phyloP scores from a whole-genome alignment of 2,113 vertebrate genomes.

The Porphyrio hochstetteri region DNA sequence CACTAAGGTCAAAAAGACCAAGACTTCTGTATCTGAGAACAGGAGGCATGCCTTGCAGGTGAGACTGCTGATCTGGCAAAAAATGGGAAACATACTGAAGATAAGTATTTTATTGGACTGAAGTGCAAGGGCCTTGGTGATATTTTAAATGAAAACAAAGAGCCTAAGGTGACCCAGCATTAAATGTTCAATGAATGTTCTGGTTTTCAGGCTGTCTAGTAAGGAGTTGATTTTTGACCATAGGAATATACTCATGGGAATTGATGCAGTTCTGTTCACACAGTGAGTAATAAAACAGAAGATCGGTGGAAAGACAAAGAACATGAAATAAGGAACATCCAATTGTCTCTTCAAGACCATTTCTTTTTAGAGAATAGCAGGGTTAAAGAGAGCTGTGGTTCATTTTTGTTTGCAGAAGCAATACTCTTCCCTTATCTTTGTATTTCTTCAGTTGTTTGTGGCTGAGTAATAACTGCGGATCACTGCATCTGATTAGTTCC shows the following conservation, averaged over 20 bases:
- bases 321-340: not conserved
- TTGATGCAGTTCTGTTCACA: not conserved
- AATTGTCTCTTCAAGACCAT: not conserved
- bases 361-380: not conserved
- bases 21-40: not conserved
- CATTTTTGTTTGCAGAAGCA: not conserved
- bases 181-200: not conserved
- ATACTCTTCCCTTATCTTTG: not conserved
- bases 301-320: not conserved
- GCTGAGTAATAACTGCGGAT: not conserved
- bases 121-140: not conserved
- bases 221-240: not conserved
- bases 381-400: not conserved
- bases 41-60: not conserved
- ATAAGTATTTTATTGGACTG: not conserved
- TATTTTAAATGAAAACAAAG: not conserved
- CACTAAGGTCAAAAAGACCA: not conserved
- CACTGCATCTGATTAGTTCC: not conserved
- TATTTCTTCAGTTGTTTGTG: not conserved
- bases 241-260: not conserved
- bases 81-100: not conserved
- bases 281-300: not conserved
- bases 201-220: not conserved
- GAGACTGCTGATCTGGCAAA: not conserved
- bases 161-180: not conserved